Conservation (phyloP, 1,140 invertebrate species). For the Drosophila mauritiana region DNA sequence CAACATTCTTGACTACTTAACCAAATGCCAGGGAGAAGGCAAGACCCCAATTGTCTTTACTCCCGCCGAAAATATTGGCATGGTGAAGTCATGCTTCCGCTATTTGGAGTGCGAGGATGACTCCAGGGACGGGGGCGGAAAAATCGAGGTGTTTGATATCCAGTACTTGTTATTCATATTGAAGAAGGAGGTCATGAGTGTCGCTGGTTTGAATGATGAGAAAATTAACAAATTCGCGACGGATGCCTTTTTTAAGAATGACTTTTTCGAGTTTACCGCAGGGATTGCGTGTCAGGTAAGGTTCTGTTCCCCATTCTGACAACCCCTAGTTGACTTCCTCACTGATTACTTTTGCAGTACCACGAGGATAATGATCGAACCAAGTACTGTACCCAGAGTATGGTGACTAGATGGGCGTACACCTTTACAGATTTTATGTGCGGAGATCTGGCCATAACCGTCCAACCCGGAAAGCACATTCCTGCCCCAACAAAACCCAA, state of each 20-base stretch:
- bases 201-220: conserved; percentile 28
- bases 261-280: conserved; percentile 63
- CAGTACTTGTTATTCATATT: conserved; percentile 65
- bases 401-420: conserved; percentile 68
- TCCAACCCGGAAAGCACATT: conserved; percentile 58
- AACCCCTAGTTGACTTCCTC: background rate
- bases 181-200: conserved; percentile 53
- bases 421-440: conserved; percentile 73
- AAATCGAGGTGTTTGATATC: conserved; percentile 61
- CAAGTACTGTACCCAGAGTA: conserved; percentile 69
- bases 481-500: conserved; percentile 32
- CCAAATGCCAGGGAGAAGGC: conserved; percentile 7
- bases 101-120: conserved; percentile 46
- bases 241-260: conserved; percentile 45
- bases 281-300: conserved; percentile 68
- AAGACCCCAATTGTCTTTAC: conserved; percentile 61
- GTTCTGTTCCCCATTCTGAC: background rate
- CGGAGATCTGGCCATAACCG: conserved; percentile 59
- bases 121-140: background rate
- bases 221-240: conserved; percentile 48
- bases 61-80: conserved; percentile 35
- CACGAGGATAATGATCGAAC: conserved; percentile 63
- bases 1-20: conserved; percentile 54
- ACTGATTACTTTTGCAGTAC: conserved; percentile 6
- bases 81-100: conserved; percentile 63